These are phyloP conservation scores for Trachelus iudaicus DNA, from an alignment of 2,888 invertebrate genomes.

Conservation along the genomic window DNA sequence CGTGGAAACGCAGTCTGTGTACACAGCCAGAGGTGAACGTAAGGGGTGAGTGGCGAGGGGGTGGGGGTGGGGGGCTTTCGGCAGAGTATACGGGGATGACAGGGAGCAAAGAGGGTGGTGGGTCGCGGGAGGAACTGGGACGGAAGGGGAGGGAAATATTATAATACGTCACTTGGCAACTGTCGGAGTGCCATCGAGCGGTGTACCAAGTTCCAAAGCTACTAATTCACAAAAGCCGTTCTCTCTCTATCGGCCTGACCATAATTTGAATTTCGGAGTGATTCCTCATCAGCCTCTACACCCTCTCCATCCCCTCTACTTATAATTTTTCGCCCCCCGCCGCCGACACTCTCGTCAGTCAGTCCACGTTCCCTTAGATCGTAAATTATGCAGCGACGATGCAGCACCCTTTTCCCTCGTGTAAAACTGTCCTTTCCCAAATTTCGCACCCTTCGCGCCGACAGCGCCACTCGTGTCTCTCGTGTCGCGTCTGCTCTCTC, in stretches of 20 bases:
- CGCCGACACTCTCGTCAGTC: no score
- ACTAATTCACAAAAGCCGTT: conserved; percentile 56
- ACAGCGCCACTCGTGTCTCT: no score
- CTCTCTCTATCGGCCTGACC: conserved; percentile 15
- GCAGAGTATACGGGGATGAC: conserved; percentile 24
- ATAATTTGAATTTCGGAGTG: no score
- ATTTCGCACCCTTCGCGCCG: no score
- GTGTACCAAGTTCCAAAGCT: conserved; percentile 52
- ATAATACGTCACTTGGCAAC: conserved; percentile 65
- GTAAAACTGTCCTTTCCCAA: no score
- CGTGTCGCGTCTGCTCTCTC: no score
- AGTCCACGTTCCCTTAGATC: no score
- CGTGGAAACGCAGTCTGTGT: conserved; percentile 23
- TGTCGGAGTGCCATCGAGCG: conserved; percentile 59
- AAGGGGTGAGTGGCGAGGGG: conserved; percentile 12
- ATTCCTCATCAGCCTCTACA: no score
- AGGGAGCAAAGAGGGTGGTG: conserved; percentile 12
- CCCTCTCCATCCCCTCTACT: no score
- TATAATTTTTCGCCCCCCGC: no score
- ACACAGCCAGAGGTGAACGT: conserved; percentile 5
- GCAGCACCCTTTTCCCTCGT: no score
- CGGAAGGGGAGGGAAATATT: conserved; percentile 58
- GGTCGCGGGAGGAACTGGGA: conserved; percentile 11
- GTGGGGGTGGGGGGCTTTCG: background rate
- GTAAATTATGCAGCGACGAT: no score